A percentile compares a stretch with the other conserved stretches of the same genome.
Conservation (phyloP, 1,140 invertebrate species). For the Apis dorsata region DNA sequence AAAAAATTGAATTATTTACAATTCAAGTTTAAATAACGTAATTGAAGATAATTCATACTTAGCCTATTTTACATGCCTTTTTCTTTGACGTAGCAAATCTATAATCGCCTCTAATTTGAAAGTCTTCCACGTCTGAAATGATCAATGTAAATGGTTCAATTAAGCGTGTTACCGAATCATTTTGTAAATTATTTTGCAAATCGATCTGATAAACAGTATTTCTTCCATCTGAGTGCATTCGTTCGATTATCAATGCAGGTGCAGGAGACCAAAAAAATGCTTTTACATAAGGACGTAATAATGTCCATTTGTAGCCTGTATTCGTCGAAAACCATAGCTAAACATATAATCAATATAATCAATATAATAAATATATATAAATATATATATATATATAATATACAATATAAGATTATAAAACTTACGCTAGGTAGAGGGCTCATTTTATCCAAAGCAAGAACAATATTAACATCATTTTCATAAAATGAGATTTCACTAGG, state of each 20-base stretch:
- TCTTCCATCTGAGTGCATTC: constrained; percentile 83
- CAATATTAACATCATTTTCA: constrained; percentile 83
- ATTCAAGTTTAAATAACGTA: no score
- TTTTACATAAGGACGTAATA: constrained; percentile 87
- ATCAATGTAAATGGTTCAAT: constrained; percentile 10
- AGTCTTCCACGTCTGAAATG: constrained; percentile 85
- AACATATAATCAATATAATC: constrained; percentile 26
- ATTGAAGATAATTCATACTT: neutral
- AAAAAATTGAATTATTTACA: neutral
- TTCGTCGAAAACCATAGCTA: constrained; percentile 89
- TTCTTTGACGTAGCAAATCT: constrained; percentile 88
- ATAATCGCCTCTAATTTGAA: constrained; percentile 90
- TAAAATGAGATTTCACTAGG: constrained; percentile 89
- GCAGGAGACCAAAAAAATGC: constrained; percentile 85
- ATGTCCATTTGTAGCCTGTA: constrained; percentile 86
- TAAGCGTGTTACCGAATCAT: no score
- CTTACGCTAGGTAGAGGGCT: constrained; percentile 84
- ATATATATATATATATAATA: neutral
- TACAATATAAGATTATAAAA: neutral
- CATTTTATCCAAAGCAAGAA: constrained; percentile 86
- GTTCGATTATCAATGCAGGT: constrained; percentile 84
- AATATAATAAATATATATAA: neutral
- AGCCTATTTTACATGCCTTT: constrained; percentile 18
- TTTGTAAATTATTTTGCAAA: constrained; percentile 13
- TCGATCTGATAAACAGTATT: constrained; percentile 83